These are phyloP conservation scores for Caenorhabditis drosophilae DNA, from an alignment of 2,888 invertebrate genomes.

Conservation along the genomic window DNA sequence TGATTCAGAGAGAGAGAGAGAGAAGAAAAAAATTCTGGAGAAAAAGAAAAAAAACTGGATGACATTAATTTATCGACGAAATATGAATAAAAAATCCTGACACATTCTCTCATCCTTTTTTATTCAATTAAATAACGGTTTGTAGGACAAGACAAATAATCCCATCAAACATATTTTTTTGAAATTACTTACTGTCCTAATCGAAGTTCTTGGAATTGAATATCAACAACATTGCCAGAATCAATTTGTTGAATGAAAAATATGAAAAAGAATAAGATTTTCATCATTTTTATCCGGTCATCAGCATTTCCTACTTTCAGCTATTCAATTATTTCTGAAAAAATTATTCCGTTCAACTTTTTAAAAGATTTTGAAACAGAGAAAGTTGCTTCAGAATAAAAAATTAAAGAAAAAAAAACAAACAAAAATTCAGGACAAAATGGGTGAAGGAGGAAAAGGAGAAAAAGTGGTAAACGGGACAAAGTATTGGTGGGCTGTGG, in stretches of 20 bases:
- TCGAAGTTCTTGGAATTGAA: conserved; percentile 56
- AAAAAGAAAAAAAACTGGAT: not conserved
- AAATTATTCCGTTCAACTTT: too few relatives aligned
- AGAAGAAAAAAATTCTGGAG: not conserved
- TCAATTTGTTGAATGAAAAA: not conserved
- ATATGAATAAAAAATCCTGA: not conserved
- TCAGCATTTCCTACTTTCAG: not conserved
- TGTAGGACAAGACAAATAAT: too few relatives aligned
- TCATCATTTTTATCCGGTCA: not conserved
- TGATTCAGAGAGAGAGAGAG: too few relatives aligned
- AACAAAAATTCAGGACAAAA: not conserved
- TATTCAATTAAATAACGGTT: too few relatives aligned
- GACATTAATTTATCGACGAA: not conserved
- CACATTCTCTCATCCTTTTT: too few relatives aligned
- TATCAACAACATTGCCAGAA: conserved; percentile 45
- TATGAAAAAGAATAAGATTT: not conserved
- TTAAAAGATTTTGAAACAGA: too few relatives aligned
- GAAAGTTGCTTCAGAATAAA: not conserved
- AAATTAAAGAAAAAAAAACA: conserved; percentile 1
- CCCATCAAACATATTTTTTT: too few relatives aligned
- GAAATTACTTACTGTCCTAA: conserved; percentile 57
- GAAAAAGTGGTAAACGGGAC: not conserved
- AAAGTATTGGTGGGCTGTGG: not conserved
- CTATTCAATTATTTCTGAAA: not conserved
- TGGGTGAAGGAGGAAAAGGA: not conserved